These are phyloP conservation scores for Catonia carolina DNA, from an alignment of 2,888 invertebrate genomes.

Conservation along the genomic window DNA sequence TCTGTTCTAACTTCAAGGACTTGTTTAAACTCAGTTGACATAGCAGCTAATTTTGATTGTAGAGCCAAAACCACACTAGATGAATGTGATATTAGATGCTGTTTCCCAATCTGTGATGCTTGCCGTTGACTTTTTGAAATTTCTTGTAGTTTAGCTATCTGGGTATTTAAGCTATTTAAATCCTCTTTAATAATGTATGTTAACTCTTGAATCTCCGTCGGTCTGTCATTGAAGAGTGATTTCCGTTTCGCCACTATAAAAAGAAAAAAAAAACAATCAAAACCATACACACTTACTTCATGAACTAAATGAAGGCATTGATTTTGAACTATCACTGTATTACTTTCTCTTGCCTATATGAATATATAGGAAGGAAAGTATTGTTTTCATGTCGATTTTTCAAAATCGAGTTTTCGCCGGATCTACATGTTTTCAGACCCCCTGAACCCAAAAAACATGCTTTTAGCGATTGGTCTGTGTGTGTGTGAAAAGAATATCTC, in stretches of 20 bases:
- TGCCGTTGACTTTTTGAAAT: slow-evolving; percentile 64
- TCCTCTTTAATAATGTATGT: slow-evolving; percentile 97
- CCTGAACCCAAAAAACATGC: too few species aligned
- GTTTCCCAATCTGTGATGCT: slow-evolving; percentile 47
- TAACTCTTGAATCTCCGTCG: slow-evolving; percentile 92
- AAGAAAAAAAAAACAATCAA: slow-evolving; percentile 21
- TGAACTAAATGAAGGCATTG: too few species aligned
- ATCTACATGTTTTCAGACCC: too few species aligned
- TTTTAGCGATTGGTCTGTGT: too few species aligned
- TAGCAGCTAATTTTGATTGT: slow-evolving; percentile 89
- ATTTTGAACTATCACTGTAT: too few species aligned
- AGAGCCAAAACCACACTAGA: slow-evolving; percentile 87
- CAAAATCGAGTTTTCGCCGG: too few species aligned
- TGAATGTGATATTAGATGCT: slow-evolving; percentile 84
- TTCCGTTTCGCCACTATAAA: slow-evolving; percentile 92
- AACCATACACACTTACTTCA: not conserved
- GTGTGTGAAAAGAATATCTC: too few species aligned
- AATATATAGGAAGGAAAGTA: too few species aligned
- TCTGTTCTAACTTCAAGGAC: slow-evolving; percentile 96
- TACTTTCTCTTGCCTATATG: too few species aligned
- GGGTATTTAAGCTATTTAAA: slow-evolving; percentile 87
- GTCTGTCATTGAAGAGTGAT: slow-evolving; percentile 93
- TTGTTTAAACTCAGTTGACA: slow-evolving; percentile 97
- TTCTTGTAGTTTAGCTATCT: slow-evolving; percentile 87
- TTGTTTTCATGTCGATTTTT: too few species aligned